Evolutionary conservation across 2,797 vertebrate species (phyloP), one percentile per base, ranked within the genome.

Genomic region (Dicrostonyx torquatus): DNA sequence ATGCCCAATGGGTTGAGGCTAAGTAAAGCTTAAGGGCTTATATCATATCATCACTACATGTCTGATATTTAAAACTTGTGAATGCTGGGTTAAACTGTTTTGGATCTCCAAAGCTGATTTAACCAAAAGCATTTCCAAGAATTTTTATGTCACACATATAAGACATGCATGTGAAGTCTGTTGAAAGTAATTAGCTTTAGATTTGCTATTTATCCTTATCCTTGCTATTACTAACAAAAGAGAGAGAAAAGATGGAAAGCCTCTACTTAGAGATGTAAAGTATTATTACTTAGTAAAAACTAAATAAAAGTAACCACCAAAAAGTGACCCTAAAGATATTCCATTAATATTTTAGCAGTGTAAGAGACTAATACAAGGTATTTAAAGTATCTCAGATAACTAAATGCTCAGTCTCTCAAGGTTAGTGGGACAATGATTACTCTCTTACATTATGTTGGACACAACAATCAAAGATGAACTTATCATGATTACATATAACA

Each of bases 361-460:
- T 86, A 88, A 90, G 40, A 94, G 75, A 76, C 66, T 86, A 82
- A 90, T 37, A 70, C 3, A 80, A 94, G 73, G 90, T 86, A 95
- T 76, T 93, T 86, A 92, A 90, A 95, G 92, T 94, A 89, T n/a
- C 43, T 90, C 62, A 92, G 79, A 94, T 96, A 94, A 79, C 58
- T 94, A 92, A 66, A 90, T 84, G 70, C 45, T 91, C 70, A 68
- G 66, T 94, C 94, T 94, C 95, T 90, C 78, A 80, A 89, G 73
- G 68, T 95, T 94, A 96, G 58, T 90, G 86, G 31, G 83, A 2
- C n/a, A 80, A 89, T 66, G 50, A 15, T 78, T 80, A 68, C 37
- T 75, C 50, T 88, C 78, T 95, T 92, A 76, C 0, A 15, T 83
- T 95, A 75, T 76, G n/a, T 88, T 79, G 62, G 68, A 7, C 62